A percentile compares a stretch with the other conserved stretches of the same genome.
These are phyloP conservation scores for Papilio aristodemus DNA, from an alignment of 1,140 invertebrate genomes.

Conservation along the genomic window DNA sequence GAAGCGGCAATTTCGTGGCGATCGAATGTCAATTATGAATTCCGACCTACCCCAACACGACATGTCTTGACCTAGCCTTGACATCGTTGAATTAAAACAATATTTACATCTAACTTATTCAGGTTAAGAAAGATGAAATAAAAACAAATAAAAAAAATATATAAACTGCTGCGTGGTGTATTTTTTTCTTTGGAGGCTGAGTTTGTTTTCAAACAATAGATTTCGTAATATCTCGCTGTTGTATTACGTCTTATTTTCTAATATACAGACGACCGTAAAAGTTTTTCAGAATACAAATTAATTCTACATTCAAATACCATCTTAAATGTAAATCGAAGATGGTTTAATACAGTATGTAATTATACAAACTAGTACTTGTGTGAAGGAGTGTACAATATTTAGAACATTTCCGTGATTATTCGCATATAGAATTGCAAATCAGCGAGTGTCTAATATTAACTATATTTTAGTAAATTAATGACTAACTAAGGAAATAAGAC, in stretches of 20 bases:
- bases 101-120: conserved; percentile 10
- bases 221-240: conserved; percentile 39
- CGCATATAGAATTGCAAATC: conserved; percentile 36
- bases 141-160: conserved; percentile 21
- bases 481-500: not conserved
- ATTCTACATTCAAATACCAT: conserved; percentile 5
- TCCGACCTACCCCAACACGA: conserved; percentile 26
- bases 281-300: not conserved
- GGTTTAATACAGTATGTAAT: conserved; percentile 17
- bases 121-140: not conserved
- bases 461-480: conserved; percentile 13
- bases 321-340: not conserved
- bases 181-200: conserved; percentile 40
- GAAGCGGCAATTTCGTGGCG: not conserved
- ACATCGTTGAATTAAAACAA: not conserved
- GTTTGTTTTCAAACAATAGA: conserved; percentile 36
- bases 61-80: not conserved
- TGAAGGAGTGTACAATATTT: conserved; percentile 31
- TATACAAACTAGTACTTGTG: conserved; percentile 5
- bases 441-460: conserved; percentile 20
- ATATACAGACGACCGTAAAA: not conserved
- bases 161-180: not conserved
- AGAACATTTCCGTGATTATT: conserved; percentile 37
- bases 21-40: conserved; percentile 9
- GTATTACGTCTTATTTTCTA: conserved; percentile 30